These are phyloP conservation scores for Goniozus legneri DNA, from an alignment of 1,140 invertebrate species.

Conservation along the genomic window DNA sequence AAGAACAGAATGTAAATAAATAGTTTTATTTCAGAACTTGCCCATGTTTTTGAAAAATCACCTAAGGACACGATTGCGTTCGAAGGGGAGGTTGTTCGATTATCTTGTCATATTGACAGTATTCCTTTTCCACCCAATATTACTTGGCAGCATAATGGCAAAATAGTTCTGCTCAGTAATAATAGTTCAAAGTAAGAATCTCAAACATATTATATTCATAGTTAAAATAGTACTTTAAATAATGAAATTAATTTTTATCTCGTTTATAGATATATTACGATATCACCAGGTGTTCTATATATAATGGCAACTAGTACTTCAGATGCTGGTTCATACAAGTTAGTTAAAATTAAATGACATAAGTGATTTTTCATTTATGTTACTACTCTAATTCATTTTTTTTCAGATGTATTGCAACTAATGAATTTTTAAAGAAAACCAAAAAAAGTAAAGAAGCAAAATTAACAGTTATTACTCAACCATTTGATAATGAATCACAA, in stretches of 20 bases:
- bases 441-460: slow-evolving; percentile 53
- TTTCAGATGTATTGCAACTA: slow-evolving; percentile 50
- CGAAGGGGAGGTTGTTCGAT: slow-evolving; percentile 53
- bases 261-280: slow-evolving; percentile 48
- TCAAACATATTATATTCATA: slow-evolving; percentile 1
- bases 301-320: slow-evolving; percentile 55
- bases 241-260: slow-evolving; percentile 10
- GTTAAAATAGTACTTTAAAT: slow-evolving; percentile 20
- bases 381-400: not conserved
- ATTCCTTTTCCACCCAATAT: slow-evolving; percentile 54
- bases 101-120: slow-evolving; percentile 58
- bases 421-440: slow-evolving; percentile 52
- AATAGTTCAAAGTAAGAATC: slow-evolving; percentile 40
- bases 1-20: not conserved
- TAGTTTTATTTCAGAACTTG: slow-evolving; percentile 45
- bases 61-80: slow-evolving; percentile 49
- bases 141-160: slow-evolving; percentile 55
- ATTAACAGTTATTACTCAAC: slow-evolving; percentile 46
- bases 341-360: too few relatives aligned
- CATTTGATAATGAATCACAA: slow-evolving; percentile 22
- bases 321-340: slow-evolving; percentile 62
- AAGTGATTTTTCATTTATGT: slow-evolving; percentile 8
- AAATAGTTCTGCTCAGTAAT: slow-evolving; percentile 45
- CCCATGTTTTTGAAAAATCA: slow-evolving; percentile 50
- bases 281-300: slow-evolving; percentile 59